Evolutionary conservation across 2,113 vertebrate genomes (phyloP).

Genomic region (Spilogale gracilis): DNA sequence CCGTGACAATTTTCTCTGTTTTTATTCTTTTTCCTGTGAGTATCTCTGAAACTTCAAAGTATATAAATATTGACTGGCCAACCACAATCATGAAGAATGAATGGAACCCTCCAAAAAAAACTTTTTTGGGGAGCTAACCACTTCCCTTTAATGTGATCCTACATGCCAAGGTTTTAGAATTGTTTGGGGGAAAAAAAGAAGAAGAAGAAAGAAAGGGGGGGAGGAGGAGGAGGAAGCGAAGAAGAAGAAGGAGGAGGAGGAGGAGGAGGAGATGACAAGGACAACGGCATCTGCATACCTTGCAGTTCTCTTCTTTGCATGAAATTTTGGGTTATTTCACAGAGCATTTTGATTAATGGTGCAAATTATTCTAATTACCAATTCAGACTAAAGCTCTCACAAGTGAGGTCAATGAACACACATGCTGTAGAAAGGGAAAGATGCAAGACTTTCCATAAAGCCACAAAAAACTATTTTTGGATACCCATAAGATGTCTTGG

Average conservation of each 20-base stretch:
- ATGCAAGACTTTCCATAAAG: constrained; percentile 28
- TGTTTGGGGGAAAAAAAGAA: not conserved
- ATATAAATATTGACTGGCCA: not conserved
- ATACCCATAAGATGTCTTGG: not conserved
- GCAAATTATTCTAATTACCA: constrained; percentile 9
- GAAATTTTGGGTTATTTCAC: not conserved
- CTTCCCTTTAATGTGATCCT: not conserved
- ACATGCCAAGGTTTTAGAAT: not conserved
- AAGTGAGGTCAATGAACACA: not conserved
- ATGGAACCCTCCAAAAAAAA: not conserved
- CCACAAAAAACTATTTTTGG: constrained; percentile 21
- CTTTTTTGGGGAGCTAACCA: not conserved
- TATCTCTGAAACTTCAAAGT: constrained; percentile 10
- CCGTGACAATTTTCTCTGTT: not conserved
- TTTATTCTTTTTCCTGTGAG: not conserved
- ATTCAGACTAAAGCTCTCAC: not conserved
- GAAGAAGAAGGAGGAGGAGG: too few species aligned
- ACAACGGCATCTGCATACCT: not conserved
- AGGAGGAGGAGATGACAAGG: too few species aligned
- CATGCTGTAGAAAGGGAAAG: not conserved
- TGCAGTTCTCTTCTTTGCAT: not conserved
- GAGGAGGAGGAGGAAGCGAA: too few species aligned
- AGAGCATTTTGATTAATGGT: constrained; percentile 39
- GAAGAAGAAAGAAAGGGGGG: not conserved
- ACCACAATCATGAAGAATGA: not conserved